A percentile compares a stretch with the other conserved stretches of the same genome.
phyloP scores from a whole-genome alignment of 2,888 invertebrate species.

The Drosophila phalerata region DNA sequence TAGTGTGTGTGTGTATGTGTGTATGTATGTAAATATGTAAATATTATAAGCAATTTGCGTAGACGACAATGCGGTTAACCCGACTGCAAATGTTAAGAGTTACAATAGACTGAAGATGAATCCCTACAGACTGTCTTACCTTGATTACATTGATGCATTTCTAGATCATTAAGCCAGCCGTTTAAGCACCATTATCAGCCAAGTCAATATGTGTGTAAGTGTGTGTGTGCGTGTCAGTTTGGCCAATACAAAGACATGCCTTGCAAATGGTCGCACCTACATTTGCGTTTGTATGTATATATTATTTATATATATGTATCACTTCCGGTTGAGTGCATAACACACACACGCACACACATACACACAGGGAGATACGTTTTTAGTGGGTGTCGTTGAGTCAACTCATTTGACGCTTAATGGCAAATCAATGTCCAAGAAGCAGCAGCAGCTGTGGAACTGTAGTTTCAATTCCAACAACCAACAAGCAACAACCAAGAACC shows the following conservation, averaged over 20 bases:
- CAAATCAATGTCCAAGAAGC: slow-evolving; percentile 67
- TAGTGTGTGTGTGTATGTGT: too few relatives aligned
- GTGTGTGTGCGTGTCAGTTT: slow-evolving; percentile 6
- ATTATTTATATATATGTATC: slow-evolving; percentile 16
- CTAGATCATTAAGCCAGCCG: slow-evolving; percentile 75
- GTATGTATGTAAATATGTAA: slow-evolving; percentile 16
- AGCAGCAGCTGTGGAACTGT: slow-evolving; percentile 38
- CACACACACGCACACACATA: slow-evolving; percentile 15
- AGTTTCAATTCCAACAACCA: slow-evolving; percentile 7
- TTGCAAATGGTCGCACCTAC: slow-evolving; percentile 27
- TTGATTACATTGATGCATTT: slow-evolving; percentile 80
- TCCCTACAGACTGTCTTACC: slow-evolving; percentile 47
- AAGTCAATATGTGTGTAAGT: slow-evolving; percentile 34
- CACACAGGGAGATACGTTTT: slow-evolving; percentile 6
- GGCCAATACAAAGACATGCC: slow-evolving; percentile 56
- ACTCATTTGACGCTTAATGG: slow-evolving; percentile 75
- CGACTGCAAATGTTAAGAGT: slow-evolving; percentile 47
- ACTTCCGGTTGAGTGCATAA: slow-evolving; percentile 72
- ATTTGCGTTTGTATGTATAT: slow-evolving; percentile 11
- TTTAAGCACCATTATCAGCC: slow-evolving; percentile 71
- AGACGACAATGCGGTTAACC: slow-evolving; percentile 53
- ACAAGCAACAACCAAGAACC: slow-evolving; percentile 1
- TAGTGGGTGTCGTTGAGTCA: slow-evolving; percentile 37
- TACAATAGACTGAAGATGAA: slow-evolving; percentile 2
- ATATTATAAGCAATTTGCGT: slow-evolving; percentile 70